A percentile compares a stretch with the other conserved stretches of the same genome.
phyloP scores from a whole-genome alignment of 2,797 vertebrate species.

The Enteromius paludinosus region DNA sequence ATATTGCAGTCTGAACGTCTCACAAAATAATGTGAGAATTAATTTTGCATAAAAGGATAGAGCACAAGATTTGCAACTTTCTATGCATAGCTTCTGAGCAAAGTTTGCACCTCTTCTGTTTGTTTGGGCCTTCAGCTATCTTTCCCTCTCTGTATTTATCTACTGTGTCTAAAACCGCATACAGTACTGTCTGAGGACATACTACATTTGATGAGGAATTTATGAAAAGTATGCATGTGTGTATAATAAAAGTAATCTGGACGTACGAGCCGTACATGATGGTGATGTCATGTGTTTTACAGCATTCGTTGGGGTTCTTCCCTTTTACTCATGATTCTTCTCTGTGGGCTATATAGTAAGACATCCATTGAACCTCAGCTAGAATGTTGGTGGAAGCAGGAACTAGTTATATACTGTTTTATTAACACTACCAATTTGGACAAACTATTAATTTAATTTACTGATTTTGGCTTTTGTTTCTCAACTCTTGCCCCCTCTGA shows the following conservation, averaged over 20 bases:
- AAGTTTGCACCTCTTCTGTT: neutral
- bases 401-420: neutral
- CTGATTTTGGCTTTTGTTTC: neutral
- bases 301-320: neutral
- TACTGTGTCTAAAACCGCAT: neutral
- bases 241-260: neutral
- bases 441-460: neutral
- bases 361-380: neutral
- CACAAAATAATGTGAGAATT: neutral
- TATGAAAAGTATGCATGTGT: neutral
- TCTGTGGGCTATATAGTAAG: neutral
- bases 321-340: neutral
- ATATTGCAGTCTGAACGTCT: neutral
- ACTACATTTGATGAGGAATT: neutral
- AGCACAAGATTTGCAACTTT: neutral
- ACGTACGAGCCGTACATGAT: neutral
- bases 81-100: neutral
- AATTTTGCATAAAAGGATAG: neutral
- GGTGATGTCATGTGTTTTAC: neutral
- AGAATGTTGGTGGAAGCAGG: neutral
- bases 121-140: neutral
- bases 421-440: neutral
- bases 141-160: neutral
- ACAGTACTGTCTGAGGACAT: neutral
- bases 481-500: neutral